These are phyloP conservation scores for Taxidea taxus DNA, from an alignment of 2,113 vertebrate genomes.

Conservation along the genomic window DNA sequence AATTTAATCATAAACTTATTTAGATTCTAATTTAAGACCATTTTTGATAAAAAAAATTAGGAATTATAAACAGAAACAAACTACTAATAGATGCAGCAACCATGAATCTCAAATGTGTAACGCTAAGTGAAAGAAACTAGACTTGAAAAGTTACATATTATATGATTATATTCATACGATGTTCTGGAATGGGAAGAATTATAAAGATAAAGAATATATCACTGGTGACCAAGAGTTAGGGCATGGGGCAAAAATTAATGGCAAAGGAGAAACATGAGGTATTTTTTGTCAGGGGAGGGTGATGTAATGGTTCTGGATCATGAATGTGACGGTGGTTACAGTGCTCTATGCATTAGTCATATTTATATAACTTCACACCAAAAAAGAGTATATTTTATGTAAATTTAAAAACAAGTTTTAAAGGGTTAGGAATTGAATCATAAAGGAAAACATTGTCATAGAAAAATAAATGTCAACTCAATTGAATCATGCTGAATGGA, in stretches of 20 bases:
- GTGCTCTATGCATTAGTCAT: background rate
- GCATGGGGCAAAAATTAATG: background rate
- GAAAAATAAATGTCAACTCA: background rate
- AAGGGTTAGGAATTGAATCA: background rate
- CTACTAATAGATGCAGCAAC: background rate
- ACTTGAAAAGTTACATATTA: background rate
- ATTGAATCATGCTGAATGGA: background rate
- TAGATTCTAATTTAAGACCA: background rate
- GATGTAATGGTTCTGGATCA: background rate
- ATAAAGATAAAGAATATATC: background rate
- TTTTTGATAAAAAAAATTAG: conserved; percentile 16
- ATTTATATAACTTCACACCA: background rate
- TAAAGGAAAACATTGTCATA: background rate
- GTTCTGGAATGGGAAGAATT: background rate
- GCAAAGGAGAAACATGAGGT: background rate
- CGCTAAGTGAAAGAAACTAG: background rate
- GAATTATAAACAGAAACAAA: background rate
- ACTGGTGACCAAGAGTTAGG: background rate
- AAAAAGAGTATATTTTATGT: background rate
- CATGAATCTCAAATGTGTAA: background rate
- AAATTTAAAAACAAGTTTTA: background rate
- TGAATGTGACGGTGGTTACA: background rate
- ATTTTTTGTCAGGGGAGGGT: background rate
- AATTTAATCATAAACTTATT: background rate
- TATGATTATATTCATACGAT: background rate